A percentile compares a stretch with the other conserved stretches of the same genome.
Evolutionary conservation across 2,113 vertebrate genomes (phyloP).

Genomic region (Urocitellus parryii): DNA sequence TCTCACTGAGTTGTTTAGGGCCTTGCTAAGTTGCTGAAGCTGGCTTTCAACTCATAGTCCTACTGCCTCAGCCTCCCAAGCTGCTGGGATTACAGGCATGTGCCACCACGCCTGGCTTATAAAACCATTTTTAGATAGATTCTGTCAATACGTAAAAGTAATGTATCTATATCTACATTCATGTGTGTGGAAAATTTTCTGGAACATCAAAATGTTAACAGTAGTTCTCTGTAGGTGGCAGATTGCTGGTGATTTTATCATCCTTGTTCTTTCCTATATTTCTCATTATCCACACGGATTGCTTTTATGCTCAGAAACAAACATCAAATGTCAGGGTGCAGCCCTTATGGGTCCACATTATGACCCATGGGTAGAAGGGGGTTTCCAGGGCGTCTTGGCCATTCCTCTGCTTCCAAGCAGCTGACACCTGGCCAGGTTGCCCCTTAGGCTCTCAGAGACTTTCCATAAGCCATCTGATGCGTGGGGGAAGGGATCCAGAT

Average conservation of each 20-base stretch:
- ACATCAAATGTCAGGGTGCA: too few relatives aligned
- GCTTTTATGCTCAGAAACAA: conserved; percentile 1
- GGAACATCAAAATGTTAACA: conserved; percentile 60
- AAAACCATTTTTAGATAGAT: conserved; percentile 34
- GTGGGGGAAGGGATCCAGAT: accelerated
- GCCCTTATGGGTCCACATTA: not conserved
- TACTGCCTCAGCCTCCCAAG: too few relatives aligned
- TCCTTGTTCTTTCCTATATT: not conserved
- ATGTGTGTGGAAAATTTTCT: not conserved
- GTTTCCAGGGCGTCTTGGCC: not conserved
- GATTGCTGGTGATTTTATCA: conserved; percentile 19
- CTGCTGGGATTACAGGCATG: too few relatives aligned
- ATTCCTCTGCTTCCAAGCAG: not conserved
- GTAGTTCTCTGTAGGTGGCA: conserved; percentile 43
- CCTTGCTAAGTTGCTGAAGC: too few relatives aligned
- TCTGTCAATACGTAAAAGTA: conserved; percentile 44
- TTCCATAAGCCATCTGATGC: not conserved
- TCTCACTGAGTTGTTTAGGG: too few relatives aligned
- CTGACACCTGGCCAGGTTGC: not conserved
- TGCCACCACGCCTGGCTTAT: not conserved
- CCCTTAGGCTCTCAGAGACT: not conserved
- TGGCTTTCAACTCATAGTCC: too few relatives aligned
- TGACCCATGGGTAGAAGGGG: not conserved
- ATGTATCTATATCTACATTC: not conserved
- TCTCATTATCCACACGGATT: not conserved